phyloP scores from a whole-genome alignment of 2,797 vertebrate genomes.

The Podarcis siculus region DNA sequence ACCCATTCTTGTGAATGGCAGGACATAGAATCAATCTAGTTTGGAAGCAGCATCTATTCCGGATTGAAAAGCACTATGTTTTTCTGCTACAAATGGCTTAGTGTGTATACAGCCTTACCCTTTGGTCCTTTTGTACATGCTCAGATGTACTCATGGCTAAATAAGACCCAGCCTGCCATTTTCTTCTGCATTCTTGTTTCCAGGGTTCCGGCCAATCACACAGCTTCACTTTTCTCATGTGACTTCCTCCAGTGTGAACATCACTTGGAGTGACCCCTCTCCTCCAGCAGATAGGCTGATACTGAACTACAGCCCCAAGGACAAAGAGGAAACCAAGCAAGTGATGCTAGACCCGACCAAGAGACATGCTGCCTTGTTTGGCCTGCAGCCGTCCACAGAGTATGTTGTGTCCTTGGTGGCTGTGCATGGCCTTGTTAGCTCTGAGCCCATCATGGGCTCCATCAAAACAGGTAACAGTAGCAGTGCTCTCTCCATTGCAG shows the following conservation, averaged over 20 bases:
- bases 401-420: constrained; percentile 93
- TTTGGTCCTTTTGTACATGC: neutral
- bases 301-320: constrained; percentile 88
- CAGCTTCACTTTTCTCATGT: constrained; percentile 95
- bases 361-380: constrained; percentile 85
- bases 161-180: neutral
- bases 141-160: neutral
- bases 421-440: constrained; percentile 86
- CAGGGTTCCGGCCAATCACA: constrained; percentile 94
- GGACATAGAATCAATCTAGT: too few relatives aligned
- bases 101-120: neutral
- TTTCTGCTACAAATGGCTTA: too few relatives aligned
- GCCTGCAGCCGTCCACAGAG: constrained; percentile 88
- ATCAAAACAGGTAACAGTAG: constrained; percentile 87
- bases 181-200: constrained; percentile 60
- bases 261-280: constrained; percentile 94
- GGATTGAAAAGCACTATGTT: too few relatives aligned
- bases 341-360: constrained; percentile 88
- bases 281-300: constrained; percentile 92
- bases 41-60: too few relatives aligned
- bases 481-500: neutral
- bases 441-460: constrained; percentile 89
- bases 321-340: constrained; percentile 84
- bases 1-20: too few relatives aligned
- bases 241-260: constrained; percentile 88